These are phyloP conservation scores for Orthonevra nobilis DNA, from an alignment of 2,888 invertebrate species.

Conservation along the genomic window DNA sequence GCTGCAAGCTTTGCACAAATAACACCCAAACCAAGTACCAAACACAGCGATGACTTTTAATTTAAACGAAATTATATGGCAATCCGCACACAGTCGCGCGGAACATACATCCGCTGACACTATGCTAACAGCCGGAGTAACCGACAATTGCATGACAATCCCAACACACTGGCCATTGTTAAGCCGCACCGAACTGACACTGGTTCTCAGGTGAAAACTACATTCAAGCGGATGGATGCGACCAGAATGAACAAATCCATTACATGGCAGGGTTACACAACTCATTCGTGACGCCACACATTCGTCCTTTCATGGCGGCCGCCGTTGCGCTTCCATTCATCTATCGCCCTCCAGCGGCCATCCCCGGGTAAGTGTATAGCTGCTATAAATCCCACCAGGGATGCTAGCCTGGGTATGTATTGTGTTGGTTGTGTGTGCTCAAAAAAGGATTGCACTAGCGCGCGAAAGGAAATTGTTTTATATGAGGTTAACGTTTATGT, in stretches of 20 bases:
- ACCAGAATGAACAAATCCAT: conserved; percentile 46
- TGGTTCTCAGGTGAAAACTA: conserved; percentile 7
- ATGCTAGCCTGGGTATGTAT: conserved; percentile 21
- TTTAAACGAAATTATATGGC: conserved; percentile 34
- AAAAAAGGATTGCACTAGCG: conserved; percentile 41
- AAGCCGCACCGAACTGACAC: conserved; percentile 11
- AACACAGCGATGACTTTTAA: conserved; percentile 16
- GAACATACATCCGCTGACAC: conserved; percentile 40
- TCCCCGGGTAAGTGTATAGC: conserved; percentile 5
- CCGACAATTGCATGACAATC: conserved; percentile 55
- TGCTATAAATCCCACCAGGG: conserved; percentile 31
- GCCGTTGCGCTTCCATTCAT: background rate
- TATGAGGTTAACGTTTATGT: conserved; percentile 36
- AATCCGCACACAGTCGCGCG: conserved; percentile 17
- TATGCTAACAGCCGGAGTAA: conserved; percentile 35
- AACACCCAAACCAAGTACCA: background rate
- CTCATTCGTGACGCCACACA: conserved; percentile 38
- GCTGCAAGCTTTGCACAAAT: too few relatives aligned
- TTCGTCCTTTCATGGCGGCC: conserved; percentile 4
- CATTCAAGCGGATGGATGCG: background rate
- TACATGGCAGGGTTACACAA: conserved; percentile 48
- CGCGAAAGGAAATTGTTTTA: conserved; percentile 60
- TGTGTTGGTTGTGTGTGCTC: conserved; percentile 44
- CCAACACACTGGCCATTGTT: conserved; percentile 38
- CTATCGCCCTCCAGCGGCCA: background rate